Evolutionary conservation across 2,888 invertebrate genomes (phyloP), one percentile per base, ranked within the genome.

Genomic region (Stenichneumon culpator): DNA sequence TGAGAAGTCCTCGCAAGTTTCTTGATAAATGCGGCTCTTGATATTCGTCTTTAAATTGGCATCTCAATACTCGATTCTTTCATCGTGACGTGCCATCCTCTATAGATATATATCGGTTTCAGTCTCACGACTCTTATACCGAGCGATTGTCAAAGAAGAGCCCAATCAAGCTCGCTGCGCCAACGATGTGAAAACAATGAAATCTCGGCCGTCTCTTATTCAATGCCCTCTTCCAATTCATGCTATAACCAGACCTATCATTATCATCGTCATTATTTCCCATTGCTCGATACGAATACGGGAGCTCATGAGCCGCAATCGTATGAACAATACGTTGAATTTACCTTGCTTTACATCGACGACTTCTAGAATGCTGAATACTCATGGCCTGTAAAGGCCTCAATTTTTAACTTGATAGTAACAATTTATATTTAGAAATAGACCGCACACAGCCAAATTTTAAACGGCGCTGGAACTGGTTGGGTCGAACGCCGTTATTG

Each of bases 11-110:
- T 32, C 9, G 70, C 70, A 32, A 65, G 44, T 54, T 44, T 65
- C 36, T 57, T 77, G 69, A 44, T 77, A 32, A 47, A 69, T 60
- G 32, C 68, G 6, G 0, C 47, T 57, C 14, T 50, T 47, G 77
- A 73, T 80, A 78, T 65, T 72, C 67, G 28, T 73, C n/a, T 77
- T 63, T 81, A 75, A 80, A 84, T 84, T 84, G 84, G 80, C 77
- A 78, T 79, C 44, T 50, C 6, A 19, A 28, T 14, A 52, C 50
- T 83, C 57, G 28, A 65, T 39, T 25, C 60, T 22, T 3, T 32
- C 39, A 25, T 3, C 60, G 7, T 1, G n/a, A 14, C 19, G 14
- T 19, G 9, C 39, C 25, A 73, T 50, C 36, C 14, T 57, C 28
- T 69, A 19, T 57, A 44, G 67, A 44, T 57, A 67, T 57, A 72